Base-by-base conservation (phyloP, 2,888 invertebrate genomes). In the Calameuta idolon region DNA sequence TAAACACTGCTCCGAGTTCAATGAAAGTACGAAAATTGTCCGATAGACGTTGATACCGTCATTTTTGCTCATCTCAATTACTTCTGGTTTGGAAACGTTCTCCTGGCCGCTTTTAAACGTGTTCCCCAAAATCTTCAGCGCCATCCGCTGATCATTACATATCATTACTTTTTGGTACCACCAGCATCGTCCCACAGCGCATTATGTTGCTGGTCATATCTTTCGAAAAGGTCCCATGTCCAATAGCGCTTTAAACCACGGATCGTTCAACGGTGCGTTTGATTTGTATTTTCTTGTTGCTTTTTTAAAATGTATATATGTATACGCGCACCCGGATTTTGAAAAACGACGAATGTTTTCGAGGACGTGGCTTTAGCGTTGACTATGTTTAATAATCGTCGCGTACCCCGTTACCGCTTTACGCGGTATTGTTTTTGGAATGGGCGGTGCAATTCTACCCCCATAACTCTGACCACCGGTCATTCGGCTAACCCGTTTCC, bases 401-500 rank as follows among this genome's bases (percentile, higher is more conserved):
- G 35, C 74, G 23, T 55, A 34, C 74, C 35, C 74, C 74, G 35
- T 74, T 74, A 78, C 79, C 80, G 79, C 80, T 83, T 81, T 83
- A 82, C 80, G 35, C 30, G 37, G 81, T 79, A 83, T 84, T 83
- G 81, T 83, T 81, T 85, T 83, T 78, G 77, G 77, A 76, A 80
- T 75, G 73, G 77, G 73, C 75, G 75, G 80, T 71, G 81, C 84
- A 81, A 84, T 85, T 83, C 82, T 80, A 80, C 81, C 83, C 85
- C 82, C 85, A 84, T 85, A 86, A 87, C 82, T 85, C 83, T 82
- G 82, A 81, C 83, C 83, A 77, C 80, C 82, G 83, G 83, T 84
- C 83, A 84, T 85, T 86, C 84, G 84, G 87, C 83, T 86, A 85
- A 86, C 85, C 85, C 82, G 85, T 87, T 87, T 86, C 84, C 85